Evolutionary conservation across 2,888 invertebrate genomes (phyloP), one percentile per base, ranked within the genome.

Genomic region (Dasypolia templi): DNA sequence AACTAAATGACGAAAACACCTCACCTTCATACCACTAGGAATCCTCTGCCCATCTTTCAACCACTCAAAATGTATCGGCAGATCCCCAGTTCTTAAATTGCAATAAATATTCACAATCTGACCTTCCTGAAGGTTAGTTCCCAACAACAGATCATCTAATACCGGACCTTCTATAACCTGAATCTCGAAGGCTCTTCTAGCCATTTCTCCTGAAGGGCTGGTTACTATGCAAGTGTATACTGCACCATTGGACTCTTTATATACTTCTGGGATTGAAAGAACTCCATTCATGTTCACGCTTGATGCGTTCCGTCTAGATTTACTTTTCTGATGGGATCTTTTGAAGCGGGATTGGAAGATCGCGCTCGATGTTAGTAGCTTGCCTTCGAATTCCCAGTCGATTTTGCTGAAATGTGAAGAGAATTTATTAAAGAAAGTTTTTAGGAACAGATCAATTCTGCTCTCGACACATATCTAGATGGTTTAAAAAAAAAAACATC

Each of bases 91-190:
- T 62, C 97, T 97, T 1, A 98, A 97, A 86, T 97, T 98, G 90
- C 98, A 98, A 65, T 98, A 98, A 64, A 98, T 98, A 92, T 98
- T 98, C 46, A 98, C 98, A 85, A 98, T 97, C 91, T 98, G 98
- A 62, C 98, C 98, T 95, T 99, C 98, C 92, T 98, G 98, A 0
- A 98, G 96, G 90, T 98, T 98, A 71, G 97, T 97, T 0, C 98
- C 98, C 86, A 99, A 97, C 49, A 97, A 96, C 89, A 99, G 97
- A 67, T 98, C 98, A 91, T 98, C 98, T 88, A 98, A 96, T 65
- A 98, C 97, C 0, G 98, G 98, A 0, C 98, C 98, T 93, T 96
- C 96, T 89, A 97, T 97, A 17, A 98, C 97, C 89, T 97, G 97
- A 79, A 98, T 97, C 89, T 98, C 98, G 70, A 97, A 97, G 4